Conservation (phyloP, 1,140 invertebrate species). For the Cydia amplana region DNA sequence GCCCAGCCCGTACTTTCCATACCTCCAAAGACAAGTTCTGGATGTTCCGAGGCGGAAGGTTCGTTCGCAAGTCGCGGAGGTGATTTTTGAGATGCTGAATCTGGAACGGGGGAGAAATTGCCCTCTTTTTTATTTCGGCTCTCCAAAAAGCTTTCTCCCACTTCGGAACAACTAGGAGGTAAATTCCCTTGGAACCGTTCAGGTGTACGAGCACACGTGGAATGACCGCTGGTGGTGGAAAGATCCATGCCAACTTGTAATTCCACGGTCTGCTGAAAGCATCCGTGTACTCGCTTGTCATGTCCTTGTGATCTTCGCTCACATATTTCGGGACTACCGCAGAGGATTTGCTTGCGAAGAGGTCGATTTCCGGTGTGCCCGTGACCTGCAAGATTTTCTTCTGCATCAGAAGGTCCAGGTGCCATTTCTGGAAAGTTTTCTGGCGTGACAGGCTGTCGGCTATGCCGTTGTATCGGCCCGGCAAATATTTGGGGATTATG, state of each 20-base stretch:
- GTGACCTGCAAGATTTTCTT: conserved; percentile 37
- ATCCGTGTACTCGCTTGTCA: conserved; percentile 39
- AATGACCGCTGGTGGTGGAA: conserved; percentile 46
- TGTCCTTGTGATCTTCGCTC: conserved; percentile 40
- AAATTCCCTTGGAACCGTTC: conserved; percentile 37
- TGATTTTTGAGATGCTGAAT: neutral
- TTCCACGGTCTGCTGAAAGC: conserved; percentile 40
- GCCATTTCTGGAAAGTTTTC: conserved; percentile 44
- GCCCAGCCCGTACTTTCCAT: conserved; percentile 30
- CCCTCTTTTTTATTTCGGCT: no score
- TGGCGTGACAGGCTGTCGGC: conserved; percentile 43
- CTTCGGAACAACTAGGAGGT: no score
- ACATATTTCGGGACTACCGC: conserved; percentile 41
- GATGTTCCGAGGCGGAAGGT: neutral
- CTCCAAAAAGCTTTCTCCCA: no score
- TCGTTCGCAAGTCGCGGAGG: conserved; percentile 2
- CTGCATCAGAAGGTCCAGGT: conserved; percentile 38
- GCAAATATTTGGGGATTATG: conserved; percentile 40
- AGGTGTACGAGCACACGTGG: conserved; percentile 44
- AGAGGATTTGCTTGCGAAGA: conserved; percentile 41
- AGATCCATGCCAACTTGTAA: no score
- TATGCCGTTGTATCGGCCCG: conserved; percentile 43
- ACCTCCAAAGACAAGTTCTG: conserved; percentile 18
- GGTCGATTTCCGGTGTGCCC: conserved; percentile 44
- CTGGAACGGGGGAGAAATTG: neutral